Percentiles rank a stretch among this genome's conserved stretches.
Conservation (phyloP, 64 coral and sea anemone genomes). For the Montipora foliosa region DNA sequence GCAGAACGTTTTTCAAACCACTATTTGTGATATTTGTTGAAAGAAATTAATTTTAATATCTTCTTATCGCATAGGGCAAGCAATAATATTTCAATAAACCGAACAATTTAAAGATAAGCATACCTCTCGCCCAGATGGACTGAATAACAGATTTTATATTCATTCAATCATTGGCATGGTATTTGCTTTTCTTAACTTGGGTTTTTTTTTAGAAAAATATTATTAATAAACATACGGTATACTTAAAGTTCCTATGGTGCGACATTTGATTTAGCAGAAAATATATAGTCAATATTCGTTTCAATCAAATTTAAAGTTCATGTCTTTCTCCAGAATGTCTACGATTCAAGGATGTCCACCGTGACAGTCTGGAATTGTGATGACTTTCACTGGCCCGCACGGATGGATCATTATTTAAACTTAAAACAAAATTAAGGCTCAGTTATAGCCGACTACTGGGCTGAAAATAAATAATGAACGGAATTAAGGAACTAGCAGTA, state of each 20-base stretch:
- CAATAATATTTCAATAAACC: not conserved
- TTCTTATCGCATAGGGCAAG: not conserved
- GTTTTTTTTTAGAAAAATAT: not conserved
- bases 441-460: not conserved
- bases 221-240: not conserved
- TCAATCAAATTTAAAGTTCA: slow-evolving; percentile 14
- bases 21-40: not conserved
- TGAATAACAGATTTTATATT: not conserved
- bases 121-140: not conserved
- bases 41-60: not conserved
- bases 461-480: no score
- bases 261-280: slow-evolving; percentile 7
- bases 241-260: not conserved
- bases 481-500: not conserved
- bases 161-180: not conserved
- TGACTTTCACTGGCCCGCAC: no score
- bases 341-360: no score
- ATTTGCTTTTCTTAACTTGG: not conserved
- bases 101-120: not conserved
- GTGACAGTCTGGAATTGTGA: no score
- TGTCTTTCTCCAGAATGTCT: not conserved
- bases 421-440: not conserved
- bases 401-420: not conserved
- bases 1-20: not conserved
- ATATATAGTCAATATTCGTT: not conserved